These are phyloP conservation scores for Clepsis dumicolana DNA, from an alignment of 2,888 invertebrate species.

Conservation along the genomic window DNA sequence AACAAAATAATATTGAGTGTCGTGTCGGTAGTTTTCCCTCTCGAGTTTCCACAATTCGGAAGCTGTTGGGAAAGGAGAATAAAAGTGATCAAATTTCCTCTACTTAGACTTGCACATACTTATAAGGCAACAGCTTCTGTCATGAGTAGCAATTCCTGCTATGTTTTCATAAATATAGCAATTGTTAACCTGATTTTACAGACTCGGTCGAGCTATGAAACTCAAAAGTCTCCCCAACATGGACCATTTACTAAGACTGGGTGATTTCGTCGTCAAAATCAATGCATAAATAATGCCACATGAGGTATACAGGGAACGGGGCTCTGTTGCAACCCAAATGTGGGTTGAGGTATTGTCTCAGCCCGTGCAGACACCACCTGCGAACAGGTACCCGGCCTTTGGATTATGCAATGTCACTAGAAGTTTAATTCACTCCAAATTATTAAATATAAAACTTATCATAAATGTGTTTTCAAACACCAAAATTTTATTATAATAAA, in stretches of 20 bases:
- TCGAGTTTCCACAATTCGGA: background rate
- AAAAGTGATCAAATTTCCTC: background rate
- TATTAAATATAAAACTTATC: background rate
- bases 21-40: no score
- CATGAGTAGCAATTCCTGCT: background rate
- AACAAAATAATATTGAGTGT: background rate
- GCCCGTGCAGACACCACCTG: background rate
- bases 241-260: background rate
- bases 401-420: conserved; percentile 1
- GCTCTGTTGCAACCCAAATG: background rate
- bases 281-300: background rate
- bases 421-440: conserved; percentile 2
- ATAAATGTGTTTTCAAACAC: background rate
- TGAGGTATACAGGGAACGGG: background rate
- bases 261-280: background rate
- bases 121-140: background rate
- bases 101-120: background rate
- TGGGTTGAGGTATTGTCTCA: background rate
- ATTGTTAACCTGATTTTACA: no score
- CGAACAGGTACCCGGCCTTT: background rate
- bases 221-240: background rate
- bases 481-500: conserved; percentile 15
- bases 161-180: no score
- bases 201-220: background rate
- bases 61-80: background rate